Base-by-base conservation (phyloP, 2,797 vertebrate species). In the Chlorospingus flavigularis region DNA sequence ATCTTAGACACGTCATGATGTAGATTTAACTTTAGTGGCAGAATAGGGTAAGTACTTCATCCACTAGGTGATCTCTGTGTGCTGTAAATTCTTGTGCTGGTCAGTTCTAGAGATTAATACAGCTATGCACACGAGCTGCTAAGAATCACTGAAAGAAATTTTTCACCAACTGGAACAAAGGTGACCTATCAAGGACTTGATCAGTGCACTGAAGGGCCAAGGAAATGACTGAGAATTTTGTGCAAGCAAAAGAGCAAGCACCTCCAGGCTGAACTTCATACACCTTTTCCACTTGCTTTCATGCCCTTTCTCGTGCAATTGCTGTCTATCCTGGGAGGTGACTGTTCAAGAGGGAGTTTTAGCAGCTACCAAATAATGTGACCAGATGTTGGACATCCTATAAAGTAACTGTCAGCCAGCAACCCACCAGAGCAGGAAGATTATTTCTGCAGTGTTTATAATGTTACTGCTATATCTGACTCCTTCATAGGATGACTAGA, bases 321-420 rank as follows among this genome's bases (percentile, higher is more conserved):
- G 33, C 48, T 67, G 30, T 73, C 63, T 70, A 0, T 70, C n/a
- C 35, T 47, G n/a, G 37, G 33, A 90, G 45, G 14, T 70, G 30
- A 79, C 40, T 85, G 48, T 79, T 68, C 70, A 50, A 82, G 42
- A 76, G 30, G 63, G 37, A 87, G 45, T 63, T 89, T 66, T 67
- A 78, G 63, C 37, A 71, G 63, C 60, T 90, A 43, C 14, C 23
- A 68, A 60, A 45, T 63, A 67, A 86, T 6, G 25, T 42, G 37
- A 63, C 60, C 33, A 71, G 14, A 39, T 77, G 67, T 57, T 57
- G 40, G 48, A 86, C 13, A 25, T 78, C 65, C 35, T 78, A 28
- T 54, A 33, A 86, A 91, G n/a, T 76, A 89, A 76, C 11, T 21
- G 60, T 65, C 79, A 95, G 87, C 66, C 85, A 96, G 88, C 33